Conservation (phyloP, 2,888 invertebrate genomes). For the Erebia aethiops region DNA sequence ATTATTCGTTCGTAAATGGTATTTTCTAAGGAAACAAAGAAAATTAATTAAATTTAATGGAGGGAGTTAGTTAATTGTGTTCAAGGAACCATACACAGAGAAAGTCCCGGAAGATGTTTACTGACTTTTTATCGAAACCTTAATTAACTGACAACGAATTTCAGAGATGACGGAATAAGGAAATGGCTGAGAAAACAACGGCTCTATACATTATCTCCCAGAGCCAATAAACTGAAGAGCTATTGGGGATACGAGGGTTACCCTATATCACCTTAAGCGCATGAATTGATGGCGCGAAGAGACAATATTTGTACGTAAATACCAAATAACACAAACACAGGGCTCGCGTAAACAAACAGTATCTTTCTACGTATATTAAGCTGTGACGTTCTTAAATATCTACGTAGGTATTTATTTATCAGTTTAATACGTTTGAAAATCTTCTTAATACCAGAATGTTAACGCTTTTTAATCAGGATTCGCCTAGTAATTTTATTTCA, state of each 20-base stretch:
- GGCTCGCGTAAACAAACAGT: background rate
- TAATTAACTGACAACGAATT: slow-evolving; percentile 27
- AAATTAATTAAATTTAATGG: background rate
- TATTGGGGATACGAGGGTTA: slow-evolving; percentile 25
- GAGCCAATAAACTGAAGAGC: slow-evolving; percentile 28
- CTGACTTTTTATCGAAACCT: slow-evolving; percentile 10
- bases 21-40: background rate
- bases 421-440: no score
- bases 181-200: slow-evolving; percentile 36
- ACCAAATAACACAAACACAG: background rate
- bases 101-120: slow-evolving; percentile 21
- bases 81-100: background rate
- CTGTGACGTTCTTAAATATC: no score
- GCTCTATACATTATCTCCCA: slow-evolving; percentile 24
- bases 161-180: slow-evolving; percentile 27
- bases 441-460: no score
- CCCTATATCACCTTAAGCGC: slow-evolving; percentile 7
- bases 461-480: no score
- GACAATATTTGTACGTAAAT: background rate
- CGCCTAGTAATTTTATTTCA: no score
- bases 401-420: no score
- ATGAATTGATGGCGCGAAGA: slow-evolving; percentile 8
- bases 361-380: background rate
- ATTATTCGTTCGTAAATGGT: background rate
- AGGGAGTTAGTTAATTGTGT: background rate